Evolutionary conservation across 2,888 invertebrate genomes (phyloP), one percentile per base, ranked within the genome.

Genomic region (Melieria omissa): DNA sequence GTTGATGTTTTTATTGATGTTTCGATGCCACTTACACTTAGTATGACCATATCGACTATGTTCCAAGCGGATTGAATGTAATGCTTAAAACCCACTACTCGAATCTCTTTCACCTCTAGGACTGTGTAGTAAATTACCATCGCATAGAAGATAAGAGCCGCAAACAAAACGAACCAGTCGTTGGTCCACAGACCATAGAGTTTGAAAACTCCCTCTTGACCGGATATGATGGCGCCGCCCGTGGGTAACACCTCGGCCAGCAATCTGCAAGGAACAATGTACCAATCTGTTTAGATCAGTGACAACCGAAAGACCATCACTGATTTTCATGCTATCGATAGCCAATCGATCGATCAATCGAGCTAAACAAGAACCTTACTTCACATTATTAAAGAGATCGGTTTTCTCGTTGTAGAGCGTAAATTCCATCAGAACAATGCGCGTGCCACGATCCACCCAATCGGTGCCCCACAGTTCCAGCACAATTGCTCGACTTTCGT

Each of bases 321-420:
- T 29, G 29, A 3, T 29, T 29, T 29, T 29, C 29, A 29, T 29
- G 29, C 29, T 29, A 29, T 29, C 29, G 29, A 29, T 29, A 29
- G 2, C 29, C 2, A 29, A 29, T 29, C 29, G 29, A 3, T 29
- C 3, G 29, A n/a, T n/a, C n/a, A n/a, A n/a, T n/a, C n/a, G n/a
- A n/a, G n/a, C n/a, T n/a, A n/a, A n/a, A 2, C 29, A 29, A 29
- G 29, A 29, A 29, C 29, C 80, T 84, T 85, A 92, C 91, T 90
- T 90, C 55, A 89, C 86, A 55, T 91, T 88, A 79, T 90, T 91
- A 85, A 93, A 92, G 14, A 92, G 85, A 82, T 93, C 92, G 66
- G 92, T 88, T 83, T 94, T 94, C 0, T 90, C 90, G 82, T 94
- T 94, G 85, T 92, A 94, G 44, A 93, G 88, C 10, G 90, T 90